Conservation (phyloP, 2,888 invertebrate genomes). For the Hypselothyrea guttata region DNA sequence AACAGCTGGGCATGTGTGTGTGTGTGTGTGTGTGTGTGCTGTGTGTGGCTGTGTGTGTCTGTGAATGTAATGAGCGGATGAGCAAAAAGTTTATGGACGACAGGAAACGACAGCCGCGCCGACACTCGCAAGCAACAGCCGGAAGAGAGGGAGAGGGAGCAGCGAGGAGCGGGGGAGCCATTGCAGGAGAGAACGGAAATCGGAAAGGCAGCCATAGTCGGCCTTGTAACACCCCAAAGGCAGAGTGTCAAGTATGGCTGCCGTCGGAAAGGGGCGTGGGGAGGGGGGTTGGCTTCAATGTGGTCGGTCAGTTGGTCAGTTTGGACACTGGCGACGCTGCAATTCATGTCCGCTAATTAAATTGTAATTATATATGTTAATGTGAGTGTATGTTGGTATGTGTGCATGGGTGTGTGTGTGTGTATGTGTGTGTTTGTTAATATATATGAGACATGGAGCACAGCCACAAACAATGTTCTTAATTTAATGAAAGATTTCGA, state of each 20-base stretch:
- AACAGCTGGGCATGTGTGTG: constrained; percentile 25
- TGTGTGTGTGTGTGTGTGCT: constrained; percentile 17
- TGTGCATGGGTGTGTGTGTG: constrained; percentile 19
- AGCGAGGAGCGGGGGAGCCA: neutral
- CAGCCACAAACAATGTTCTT: constrained; percentile 65
- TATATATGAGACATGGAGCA: constrained; percentile 15
- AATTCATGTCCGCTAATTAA: constrained; percentile 73
- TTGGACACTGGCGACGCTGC: constrained; percentile 56
- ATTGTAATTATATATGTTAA: constrained; percentile 75
- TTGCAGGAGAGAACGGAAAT: constrained; percentile 1
- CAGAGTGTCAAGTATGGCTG: neutral
- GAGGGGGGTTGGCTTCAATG: constrained; percentile 20
- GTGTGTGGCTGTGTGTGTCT: constrained; percentile 25
- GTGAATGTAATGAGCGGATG: constrained; percentile 56
- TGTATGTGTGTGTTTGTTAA: constrained; percentile 4
- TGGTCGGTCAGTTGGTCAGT: constrained; percentile 46
- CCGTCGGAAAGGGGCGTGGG: neutral
- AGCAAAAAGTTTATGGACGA: constrained; percentile 63
- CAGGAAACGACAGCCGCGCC: constrained; percentile 68
- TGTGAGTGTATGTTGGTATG: constrained; percentile 39
- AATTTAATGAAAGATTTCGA: constrained; percentile 76
- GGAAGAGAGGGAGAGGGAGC: constrained; percentile 2
- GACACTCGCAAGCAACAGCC: constrained; percentile 51
- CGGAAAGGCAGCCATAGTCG: neutral
- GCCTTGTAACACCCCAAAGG: neutral